These are phyloP conservation scores for Acipenser transmontanus DNA, from an alignment of 2,797 vertebrate genomes.

Conservation along the genomic window DNA sequence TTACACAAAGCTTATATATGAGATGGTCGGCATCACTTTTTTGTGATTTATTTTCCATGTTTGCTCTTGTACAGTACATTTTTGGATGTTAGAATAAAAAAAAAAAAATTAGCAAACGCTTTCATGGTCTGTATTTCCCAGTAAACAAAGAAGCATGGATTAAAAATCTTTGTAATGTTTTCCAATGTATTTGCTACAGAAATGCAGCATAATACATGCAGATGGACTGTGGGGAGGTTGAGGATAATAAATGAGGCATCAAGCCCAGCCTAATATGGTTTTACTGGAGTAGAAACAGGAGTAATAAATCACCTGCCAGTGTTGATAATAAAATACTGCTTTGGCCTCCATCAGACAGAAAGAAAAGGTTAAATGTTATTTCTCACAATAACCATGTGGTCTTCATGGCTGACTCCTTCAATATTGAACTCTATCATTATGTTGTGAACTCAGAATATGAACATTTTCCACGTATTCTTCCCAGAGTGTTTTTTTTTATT, in stretches of 20 bases:
- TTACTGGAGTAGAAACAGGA: slow-evolving; percentile 65
- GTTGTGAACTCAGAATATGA: slow-evolving; percentile 24
- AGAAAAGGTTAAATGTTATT: slow-evolving; percentile 68
- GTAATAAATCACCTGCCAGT: slow-evolving; percentile 71
- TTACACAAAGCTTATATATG: too few species aligned
- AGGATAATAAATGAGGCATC: slow-evolving; percentile 67
- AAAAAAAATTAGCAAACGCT: too few species aligned
- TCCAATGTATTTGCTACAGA: slow-evolving; percentile 15
- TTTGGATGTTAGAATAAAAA: background rate
- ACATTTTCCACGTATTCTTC: background rate
- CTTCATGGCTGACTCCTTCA: slow-evolving; percentile 60
- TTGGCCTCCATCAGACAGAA: slow-evolving; percentile 56
- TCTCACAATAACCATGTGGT: slow-evolving; percentile 57
- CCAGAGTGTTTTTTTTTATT: background rate
- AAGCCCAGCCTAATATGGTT: slow-evolving; percentile 61
- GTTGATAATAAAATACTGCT: slow-evolving; percentile 66
- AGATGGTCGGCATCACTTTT: too few species aligned
- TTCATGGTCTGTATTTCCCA: background rate
- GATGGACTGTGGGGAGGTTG: slow-evolving; percentile 41
- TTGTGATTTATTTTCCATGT: background rate
- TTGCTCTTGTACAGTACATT: background rate
- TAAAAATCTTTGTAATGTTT: background rate
- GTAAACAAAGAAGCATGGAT: slow-evolving; percentile 8
- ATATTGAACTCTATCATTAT: slow-evolving; percentile 57
- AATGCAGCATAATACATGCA: slow-evolving; percentile 55